Evolutionary conservation across 2,113 vertebrate genomes (phyloP).

Genomic region (Sardina pilchardus): DNA sequence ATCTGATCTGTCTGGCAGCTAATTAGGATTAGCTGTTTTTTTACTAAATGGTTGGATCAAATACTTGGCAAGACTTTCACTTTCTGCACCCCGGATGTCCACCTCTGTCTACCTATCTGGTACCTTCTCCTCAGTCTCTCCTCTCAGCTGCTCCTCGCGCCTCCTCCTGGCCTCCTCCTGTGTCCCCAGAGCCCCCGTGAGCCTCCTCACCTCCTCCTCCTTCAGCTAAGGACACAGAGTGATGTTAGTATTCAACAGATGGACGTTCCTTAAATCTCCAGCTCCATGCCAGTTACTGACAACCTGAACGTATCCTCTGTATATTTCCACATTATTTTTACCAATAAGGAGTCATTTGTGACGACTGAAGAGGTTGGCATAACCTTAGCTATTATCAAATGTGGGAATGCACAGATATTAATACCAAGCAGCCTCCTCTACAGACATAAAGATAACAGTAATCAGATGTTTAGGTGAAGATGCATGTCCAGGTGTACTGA

Average conservation of each 20-base stretch:
- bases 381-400: not conserved
- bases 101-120: too few species aligned
- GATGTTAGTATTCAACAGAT: not conserved
- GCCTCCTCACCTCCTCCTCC: conserved; percentile 62
- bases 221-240: conserved; percentile 55
- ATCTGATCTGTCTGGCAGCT: too few species aligned
- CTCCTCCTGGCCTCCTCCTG: conserved; percentile 55
- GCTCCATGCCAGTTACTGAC: not conserved
- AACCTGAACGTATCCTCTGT: not conserved
- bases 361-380: not conserved
- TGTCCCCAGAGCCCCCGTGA: conserved; percentile 56
- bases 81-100: too few species aligned
- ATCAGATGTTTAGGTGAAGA: too few species aligned
- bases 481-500: conserved; percentile 37
- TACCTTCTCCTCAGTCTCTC: conserved; percentile 60
- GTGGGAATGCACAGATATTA: not conserved
- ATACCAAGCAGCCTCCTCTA: not conserved
- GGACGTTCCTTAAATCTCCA: not conserved
- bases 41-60: too few species aligned
- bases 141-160: conserved; percentile 55
- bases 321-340: not conserved
- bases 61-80: too few species aligned
- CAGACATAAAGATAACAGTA: too few species aligned
- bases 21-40: too few species aligned
- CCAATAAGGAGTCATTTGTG: not conserved